Evolutionary conservation across 2,888 invertebrate species (phyloP), one percentile per base, ranked within the genome.

Genomic region (Physocephala rufipes): DNA sequence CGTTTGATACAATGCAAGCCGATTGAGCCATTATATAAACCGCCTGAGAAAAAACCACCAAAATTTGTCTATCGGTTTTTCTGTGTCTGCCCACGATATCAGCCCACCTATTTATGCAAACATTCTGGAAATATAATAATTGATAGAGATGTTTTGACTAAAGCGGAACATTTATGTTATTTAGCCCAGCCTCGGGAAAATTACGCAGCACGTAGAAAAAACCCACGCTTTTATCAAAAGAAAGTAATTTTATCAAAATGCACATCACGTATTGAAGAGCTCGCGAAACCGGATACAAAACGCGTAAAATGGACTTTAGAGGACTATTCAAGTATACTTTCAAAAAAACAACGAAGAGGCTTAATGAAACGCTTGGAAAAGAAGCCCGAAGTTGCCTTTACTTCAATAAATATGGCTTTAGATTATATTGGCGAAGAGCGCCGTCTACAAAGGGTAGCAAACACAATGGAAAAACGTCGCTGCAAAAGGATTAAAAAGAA

Each of bases 181-280:
- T 71, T 86, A 58, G 80, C 85, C 2, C 82, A 82, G 1, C 86
- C 86, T 9, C 84, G 82, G 19, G 76, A 78, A n/a, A 79, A 82
- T 63, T 73, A 76, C 2, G 71, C 77, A 0, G 78, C 78, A 1
- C 76, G 70, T 1, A 72, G 74, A 12, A 70, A 75, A 24, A 72
- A 74, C 7, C 76, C 74, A 1, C 79, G 72, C 24, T 78, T 73
- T 43, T 76, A 79, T 43, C 76, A 77, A 21, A 79, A 82, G 51
- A 81, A 76, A 71, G 73, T 78, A 9, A 76, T 76, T 58, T 68
- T 85, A n/a, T 82, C 82, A 1, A 81, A 81, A 55, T 82, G 82
- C 55, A 86, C 86, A 15, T 76, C 82, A 0, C 82, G 85, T 1
- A 79, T 86, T 30, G 79, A 82, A n/a, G 76, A 76, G 2, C 71